These are phyloP conservation scores for Coranthus polyacanthus DNA, from an alignment of 2,797 vertebrate species.

Conservation along the genomic window DNA sequence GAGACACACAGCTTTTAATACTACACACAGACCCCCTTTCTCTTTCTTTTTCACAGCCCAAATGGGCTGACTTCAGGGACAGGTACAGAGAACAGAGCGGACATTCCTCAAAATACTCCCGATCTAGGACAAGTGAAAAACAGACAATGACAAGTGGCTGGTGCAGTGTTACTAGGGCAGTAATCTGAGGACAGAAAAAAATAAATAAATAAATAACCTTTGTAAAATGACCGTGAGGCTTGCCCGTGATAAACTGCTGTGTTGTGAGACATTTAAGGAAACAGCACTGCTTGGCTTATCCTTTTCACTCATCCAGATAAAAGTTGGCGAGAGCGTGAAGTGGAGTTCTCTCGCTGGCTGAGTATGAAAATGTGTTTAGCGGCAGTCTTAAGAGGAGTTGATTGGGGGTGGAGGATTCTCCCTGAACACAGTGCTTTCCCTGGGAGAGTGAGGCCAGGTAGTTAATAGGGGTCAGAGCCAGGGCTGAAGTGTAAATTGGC, in stretches of 20 bases:
- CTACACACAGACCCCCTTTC: slow-evolving; percentile 39
- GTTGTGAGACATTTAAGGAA: slow-evolving; percentile 46
- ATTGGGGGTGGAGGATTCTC: slow-evolving; percentile 82
- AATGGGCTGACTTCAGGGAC: slow-evolving; percentile 75
- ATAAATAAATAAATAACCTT: slow-evolving; percentile 68
- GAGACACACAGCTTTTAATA: slow-evolving; percentile 41
- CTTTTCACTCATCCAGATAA: slow-evolving; percentile 68
- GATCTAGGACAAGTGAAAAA: slow-evolving; percentile 78
- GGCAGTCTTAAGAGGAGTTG: slow-evolving; percentile 78
- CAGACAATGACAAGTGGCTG: slow-evolving; percentile 80
- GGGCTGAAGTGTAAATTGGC: slow-evolving; percentile 89
- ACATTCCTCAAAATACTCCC: slow-evolving; percentile 82
- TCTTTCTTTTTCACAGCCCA: slow-evolving; percentile 53
- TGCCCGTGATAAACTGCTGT: slow-evolving; percentile 55
- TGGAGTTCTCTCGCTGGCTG: slow-evolving; percentile 55
- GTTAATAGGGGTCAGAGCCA: slow-evolving; percentile 89
- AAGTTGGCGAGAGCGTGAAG: slow-evolving; percentile 68
- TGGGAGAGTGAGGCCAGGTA: slow-evolving; percentile 85
- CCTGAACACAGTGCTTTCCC: slow-evolving; percentile 83
- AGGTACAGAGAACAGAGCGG: slow-evolving; percentile 68
- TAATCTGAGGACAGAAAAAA: slow-evolving; percentile 63
- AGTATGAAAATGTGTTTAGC: slow-evolving; percentile 82
- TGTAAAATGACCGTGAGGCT: slow-evolving; percentile 67
- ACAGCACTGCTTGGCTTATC: slow-evolving; percentile 50
- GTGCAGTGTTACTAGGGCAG: slow-evolving; percentile 69